These are phyloP conservation scores for Mastomys coucha DNA, from an alignment of 2,113 vertebrate species.

Conservation along the genomic window DNA sequence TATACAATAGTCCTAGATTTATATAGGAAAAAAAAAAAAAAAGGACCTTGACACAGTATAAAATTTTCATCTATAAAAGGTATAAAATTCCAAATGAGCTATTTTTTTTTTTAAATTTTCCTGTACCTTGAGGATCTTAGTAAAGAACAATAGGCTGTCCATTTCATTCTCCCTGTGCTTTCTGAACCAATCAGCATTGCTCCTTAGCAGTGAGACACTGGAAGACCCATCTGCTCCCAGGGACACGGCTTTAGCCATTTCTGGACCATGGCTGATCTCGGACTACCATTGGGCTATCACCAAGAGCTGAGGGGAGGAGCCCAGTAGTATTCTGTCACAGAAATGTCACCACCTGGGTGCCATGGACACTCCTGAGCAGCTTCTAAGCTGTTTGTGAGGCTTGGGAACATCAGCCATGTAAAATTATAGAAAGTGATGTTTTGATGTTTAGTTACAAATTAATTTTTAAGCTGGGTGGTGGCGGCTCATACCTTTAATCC, in stretches of 20 bases:
- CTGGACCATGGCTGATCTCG: background rate
- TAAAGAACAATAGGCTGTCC: conserved; percentile 10
- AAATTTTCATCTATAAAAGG: conserved; percentile 27
- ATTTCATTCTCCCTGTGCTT: background rate
- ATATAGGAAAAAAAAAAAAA: background rate
- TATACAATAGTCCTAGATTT: background rate
- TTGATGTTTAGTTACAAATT: background rate
- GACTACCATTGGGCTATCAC: background rate
- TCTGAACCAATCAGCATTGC: background rate
- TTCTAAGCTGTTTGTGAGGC: no score
- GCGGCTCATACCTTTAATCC: background rate
- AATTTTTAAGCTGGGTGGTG: background rate
- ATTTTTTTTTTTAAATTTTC: conserved; percentile 38
- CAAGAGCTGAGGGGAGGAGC: background rate
- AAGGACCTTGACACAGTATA: background rate
- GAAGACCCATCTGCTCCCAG: background rate
- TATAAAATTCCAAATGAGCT: background rate
- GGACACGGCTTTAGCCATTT: background rate
- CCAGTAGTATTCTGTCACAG: background rate
- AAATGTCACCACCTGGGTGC: no score
- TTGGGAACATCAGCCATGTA: background rate
- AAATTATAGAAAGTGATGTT: background rate
- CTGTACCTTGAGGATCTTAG: conserved; percentile 16
- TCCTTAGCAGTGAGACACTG: background rate
- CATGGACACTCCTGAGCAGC: background rate